Percentiles rank a stretch among this genome's conserved stretches.
These are phyloP conservation scores for Leptosomus discolor DNA, from an alignment of 2,113 vertebrate species.

Conservation along the genomic window DNA sequence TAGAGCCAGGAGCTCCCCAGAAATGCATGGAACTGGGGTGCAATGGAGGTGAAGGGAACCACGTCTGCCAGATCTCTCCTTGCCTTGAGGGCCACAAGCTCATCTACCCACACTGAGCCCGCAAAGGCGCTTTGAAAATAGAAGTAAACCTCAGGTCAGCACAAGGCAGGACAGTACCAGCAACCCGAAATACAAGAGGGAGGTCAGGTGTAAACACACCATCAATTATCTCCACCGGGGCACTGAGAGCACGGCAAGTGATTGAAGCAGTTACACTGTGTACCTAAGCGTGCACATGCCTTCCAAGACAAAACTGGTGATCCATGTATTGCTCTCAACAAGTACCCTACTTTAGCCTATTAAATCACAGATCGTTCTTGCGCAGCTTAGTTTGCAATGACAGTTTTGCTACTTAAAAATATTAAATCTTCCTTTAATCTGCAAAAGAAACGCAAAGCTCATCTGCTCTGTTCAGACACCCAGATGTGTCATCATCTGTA, in stretches of 20 bases:
- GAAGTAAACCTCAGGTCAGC: neutral
- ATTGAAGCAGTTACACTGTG: neutral
- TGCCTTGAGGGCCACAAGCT: neutral
- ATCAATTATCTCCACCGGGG: neutral
- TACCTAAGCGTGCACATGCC: neutral
- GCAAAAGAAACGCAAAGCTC: neutral
- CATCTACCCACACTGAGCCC: no score
- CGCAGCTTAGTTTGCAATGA: neutral
- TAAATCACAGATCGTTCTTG: neutral
- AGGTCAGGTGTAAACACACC: neutral
- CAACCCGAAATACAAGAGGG: accelerated
- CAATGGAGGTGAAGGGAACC: neutral
- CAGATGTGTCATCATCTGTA: neutral
- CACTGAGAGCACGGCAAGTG: neutral
- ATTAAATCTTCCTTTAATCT: neutral
- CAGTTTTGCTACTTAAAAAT: neutral
- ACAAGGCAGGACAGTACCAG: neutral
- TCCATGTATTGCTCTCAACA: neutral
- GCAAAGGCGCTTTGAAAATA: neutral
- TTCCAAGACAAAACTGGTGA: neutral
- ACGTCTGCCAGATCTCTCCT: neutral
- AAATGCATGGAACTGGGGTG: neutral
- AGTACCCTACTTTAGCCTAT: neutral
- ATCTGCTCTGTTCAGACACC: neutral
- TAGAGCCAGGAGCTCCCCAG: neutral